Evolutionary conservation across 2,888 invertebrate species (phyloP).

Genomic region (Mesochorus sp.): DNA sequence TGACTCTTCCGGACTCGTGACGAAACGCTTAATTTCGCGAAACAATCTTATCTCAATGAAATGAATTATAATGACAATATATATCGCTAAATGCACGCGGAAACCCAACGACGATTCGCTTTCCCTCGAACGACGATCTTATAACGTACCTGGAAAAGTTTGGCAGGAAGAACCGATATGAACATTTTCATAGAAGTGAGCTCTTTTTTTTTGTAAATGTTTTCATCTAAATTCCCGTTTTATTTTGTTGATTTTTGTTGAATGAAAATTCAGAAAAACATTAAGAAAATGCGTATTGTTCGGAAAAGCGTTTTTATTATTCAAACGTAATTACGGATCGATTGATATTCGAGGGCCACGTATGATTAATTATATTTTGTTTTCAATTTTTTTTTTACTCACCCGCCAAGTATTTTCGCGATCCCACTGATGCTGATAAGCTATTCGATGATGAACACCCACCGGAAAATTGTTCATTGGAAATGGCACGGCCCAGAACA

Average conservation of each 20-base stretch:
- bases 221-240: slow-evolving; percentile 54
- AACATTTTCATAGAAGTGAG: slow-evolving; percentile 32
- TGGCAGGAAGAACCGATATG: slow-evolving; percentile 55
- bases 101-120: slow-evolving; percentile 16
- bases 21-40: background rate
- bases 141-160: slow-evolving; percentile 46
- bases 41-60: slow-evolving; percentile 6
- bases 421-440: slow-evolving; percentile 83
- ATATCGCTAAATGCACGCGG: slow-evolving; percentile 44
- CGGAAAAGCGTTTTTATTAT: background rate
- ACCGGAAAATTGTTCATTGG: slow-evolving; percentile 83
- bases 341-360: background rate
- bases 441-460: slow-evolving; percentile 83
- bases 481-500: slow-evolving; percentile 83
- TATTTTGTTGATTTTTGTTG: no score
- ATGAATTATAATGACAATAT: slow-evolving; percentile 40
- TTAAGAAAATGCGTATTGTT: background rate
- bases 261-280: background rate
- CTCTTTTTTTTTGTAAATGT: no score
- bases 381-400: slow-evolving; percentile 66
- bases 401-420: slow-evolving; percentile 82
- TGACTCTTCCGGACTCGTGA: no score
- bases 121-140: background rate
- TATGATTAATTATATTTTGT: background rate
- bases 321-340: background rate